Base-by-base conservation (phyloP, 2,888 invertebrate species). In the Priocnemis perturbator region DNA sequence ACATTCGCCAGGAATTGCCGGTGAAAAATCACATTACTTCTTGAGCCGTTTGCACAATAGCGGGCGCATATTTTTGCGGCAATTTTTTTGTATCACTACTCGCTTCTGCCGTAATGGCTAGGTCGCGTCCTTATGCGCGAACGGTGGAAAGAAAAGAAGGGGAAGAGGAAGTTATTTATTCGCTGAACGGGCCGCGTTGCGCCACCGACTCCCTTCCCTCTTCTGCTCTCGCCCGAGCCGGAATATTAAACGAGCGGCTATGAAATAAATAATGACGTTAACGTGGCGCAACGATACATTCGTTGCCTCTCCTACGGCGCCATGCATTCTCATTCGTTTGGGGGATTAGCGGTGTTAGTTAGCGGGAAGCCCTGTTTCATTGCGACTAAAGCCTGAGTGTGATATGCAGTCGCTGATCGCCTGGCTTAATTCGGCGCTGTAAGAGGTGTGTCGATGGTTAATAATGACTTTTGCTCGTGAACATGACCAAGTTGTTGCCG, bases 231-330 rank as follows among this genome's bases (percentile, higher is more conserved):
- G 19, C 5, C 50, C 50, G n/a, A 50, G n/a, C 19, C 19, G n/a
- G 50, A 9, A 60, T 67, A 67, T 67, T 67, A 60, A 70, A 64
- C 48, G 60, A 50, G 63, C 63, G 59, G 52, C 62, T 64, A 70
- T 64, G 23, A 66, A 67, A 64, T 70, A 73, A 73, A 70, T 64
- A 67, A 66, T 72, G 67, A 73, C 67, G 60, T 64, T 63, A 57
- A 50, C 60, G 64, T 58, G 57, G 11, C 20, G 21, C 15, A 21
- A 55, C 50, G 56, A 17, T 57, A 5, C 23, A 9, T 55, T 53
- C n/a, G n/a, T n/a, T n/a, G n/a, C n/a, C n/a, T n/a, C n/a, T n/a
- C 21, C 61, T 48, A 47, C 48, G 11, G 20, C 21, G 21, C 19
- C 14, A 9, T 45, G 37, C 19, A 47, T 60, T 60, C 55, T 11